Base-by-base conservation (phyloP, 30 jellyfish, hydroid and myxozoan genomes). In the Cassiopea andromeda region DNA sequence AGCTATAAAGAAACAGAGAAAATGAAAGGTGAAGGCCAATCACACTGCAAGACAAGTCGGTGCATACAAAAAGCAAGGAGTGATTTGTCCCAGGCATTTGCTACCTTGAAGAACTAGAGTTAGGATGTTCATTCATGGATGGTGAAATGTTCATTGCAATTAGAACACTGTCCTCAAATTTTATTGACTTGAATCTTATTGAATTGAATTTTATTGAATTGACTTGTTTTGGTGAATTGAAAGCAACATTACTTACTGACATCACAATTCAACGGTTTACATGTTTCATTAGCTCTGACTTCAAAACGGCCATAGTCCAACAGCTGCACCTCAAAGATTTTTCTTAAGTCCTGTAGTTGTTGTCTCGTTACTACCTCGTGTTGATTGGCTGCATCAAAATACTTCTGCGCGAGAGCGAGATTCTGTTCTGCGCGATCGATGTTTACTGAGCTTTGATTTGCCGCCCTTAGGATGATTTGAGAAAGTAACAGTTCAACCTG, bases 231-330 rank as follows among this genome's bases (percentile, higher is more conserved):
- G n/a, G n/a, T n/a, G n/a, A n/a, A n/a, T n/a, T n/a, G n/a, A n/a
- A n/a, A n/a, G n/a, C n/a, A n/a, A n/a, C n/a, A n/a, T n/a, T 81
- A 85, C 99, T 90, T 82, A 96, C 99, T 86, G 81, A 83, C 82
- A 58, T 90, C 97, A 66, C 99, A 96, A 38, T 60, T 71, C 1
- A 69, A 64, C 4, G 96, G 80, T 66, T 66, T 84, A 82, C 99
- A 96, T 44, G 97, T 92, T 49, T 96, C 98, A 75, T 96, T 96
- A 8, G 89, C 99, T 75, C 58, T 71, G 15, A 96, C 98, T 83
- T 96, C 99, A 77, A 64, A 92, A 48, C 99, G 86, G 1, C 99
- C 99, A 82, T 92, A 96, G 15, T 91, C 98, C 73, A 96, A 78
- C 16, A 96, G 73, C 67, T 92, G 97, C 68, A 79, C 90, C 60